A percentile compares a stretch with the other conserved stretches of the same genome.
These are phyloP conservation scores for Barbus barbus DNA, from an alignment of 2,113 vertebrate species.

Conservation along the genomic window DNA sequence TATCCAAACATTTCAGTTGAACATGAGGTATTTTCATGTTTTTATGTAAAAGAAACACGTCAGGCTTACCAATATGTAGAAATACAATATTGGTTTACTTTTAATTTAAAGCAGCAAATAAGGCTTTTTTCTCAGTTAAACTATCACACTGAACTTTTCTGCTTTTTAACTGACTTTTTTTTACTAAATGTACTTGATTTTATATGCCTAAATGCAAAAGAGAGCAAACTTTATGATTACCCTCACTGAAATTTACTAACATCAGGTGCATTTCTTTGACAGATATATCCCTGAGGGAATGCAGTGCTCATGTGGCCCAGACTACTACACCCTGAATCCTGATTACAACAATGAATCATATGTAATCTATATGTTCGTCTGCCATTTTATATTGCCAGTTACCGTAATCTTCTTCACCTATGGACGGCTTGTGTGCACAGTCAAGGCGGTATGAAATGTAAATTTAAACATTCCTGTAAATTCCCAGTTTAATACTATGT, in stretches of 20 bases:
- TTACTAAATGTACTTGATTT: background rate
- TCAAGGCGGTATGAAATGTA: slow-evolving; percentile 70
- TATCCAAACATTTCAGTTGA: background rate
- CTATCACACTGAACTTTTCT: background rate
- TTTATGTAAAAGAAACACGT: too few relatives aligned
- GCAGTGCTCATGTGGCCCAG: slow-evolving; percentile 75
- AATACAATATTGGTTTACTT: too few relatives aligned
- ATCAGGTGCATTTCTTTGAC: slow-evolving; percentile 2
- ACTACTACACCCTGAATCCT: slow-evolving; percentile 76
- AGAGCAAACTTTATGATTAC: background rate
- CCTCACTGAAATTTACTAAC: background rate
- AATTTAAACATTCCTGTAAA: background rate
- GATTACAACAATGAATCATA: slow-evolving; percentile 78
- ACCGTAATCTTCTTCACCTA: slow-evolving; percentile 75
- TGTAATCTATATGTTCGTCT: slow-evolving; percentile 72
- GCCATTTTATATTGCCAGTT: slow-evolving; percentile 71
- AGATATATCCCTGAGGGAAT: slow-evolving; percentile 77
- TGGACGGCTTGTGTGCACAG: slow-evolving; percentile 74
- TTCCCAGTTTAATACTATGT: background rate
- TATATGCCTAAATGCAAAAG: background rate
- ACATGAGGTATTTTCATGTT: background rate
- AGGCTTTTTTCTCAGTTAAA: background rate
- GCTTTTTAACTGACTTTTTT: background rate
- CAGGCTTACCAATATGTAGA: background rate
- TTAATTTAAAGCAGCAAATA: background rate